Base-by-base conservation (phyloP, 1,140 invertebrate genomes). In the Cephus cinctus region DNA sequence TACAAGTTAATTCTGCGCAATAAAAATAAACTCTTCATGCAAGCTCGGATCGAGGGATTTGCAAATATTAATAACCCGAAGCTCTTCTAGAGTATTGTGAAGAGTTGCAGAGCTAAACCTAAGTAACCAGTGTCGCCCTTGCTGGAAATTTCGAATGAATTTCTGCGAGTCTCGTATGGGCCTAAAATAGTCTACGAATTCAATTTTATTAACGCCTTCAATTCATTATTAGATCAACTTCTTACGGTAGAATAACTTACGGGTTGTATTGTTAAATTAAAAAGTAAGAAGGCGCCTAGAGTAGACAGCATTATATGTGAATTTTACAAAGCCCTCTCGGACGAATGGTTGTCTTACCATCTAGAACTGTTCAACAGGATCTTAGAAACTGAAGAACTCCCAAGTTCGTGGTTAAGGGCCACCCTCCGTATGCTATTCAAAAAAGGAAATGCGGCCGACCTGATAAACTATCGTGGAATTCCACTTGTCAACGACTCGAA, bases 401-500 rank as follows among this genome's bases (percentile, higher is more conserved):
- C 50, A 4, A 23, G 11, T 12, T 21, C 6, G 5, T 52, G 40
- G 46, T 30, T 32, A 5, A 43, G 44, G 11, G 32, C 41, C 2
- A 23, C 15, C 3, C 19, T 45, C 6, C 5, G 32, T 2, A 52
- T 48, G 44, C 19, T 55, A 9, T 36, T 47, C 23, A 62, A 66
- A 45, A 63, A 64, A 54, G 63, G 61, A 8, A 55, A 57, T 43
- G 4, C 9, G 23, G 14, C 11, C 0, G 34, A 56, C 14, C 60
- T 56, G 5, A n/a, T 4, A 6, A 67, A 65, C 25, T 67, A 58
- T 23, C 18, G 59, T n/a, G 50, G 47, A 2, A 64, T 64, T 11
- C 34, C 59, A 1, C 21, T 63, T 8, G n/a, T 64, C 1, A 58
- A 63, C 30, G n/a, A 46, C 14, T 43, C 48, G n/a, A 59, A 59